Evolutionary conservation across 2,797 vertebrate species (phyloP), one percentile per base, ranked within the genome.

Genomic region (Eidolon dupreanum): DNA sequence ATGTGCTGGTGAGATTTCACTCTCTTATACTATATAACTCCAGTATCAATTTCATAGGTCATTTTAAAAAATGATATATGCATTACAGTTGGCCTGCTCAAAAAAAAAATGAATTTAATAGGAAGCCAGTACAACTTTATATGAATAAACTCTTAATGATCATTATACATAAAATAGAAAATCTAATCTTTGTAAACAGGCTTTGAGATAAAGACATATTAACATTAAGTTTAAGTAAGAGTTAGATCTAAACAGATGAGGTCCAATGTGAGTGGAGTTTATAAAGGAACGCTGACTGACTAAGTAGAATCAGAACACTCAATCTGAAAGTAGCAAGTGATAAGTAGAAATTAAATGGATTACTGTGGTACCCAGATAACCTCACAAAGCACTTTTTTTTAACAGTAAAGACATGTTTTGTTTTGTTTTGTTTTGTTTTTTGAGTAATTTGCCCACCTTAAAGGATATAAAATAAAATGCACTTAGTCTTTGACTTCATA

Each of bases 391-490:
- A 61, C 41, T 77, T 75, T 38, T 65, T 59, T 68, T 33, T 43
- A 49, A 26, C 15, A 65, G 55, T 79, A 20, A 75, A 70, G 57
- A 49, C 12, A 5, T 55, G 22, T 0, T 36, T 49, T 49, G 13
- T 49, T 13, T 49, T 49, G 13, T 16, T 46, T 11, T 11, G 43
- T 4, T 46, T 46, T 46, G 12, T 49, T 49, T 66, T 71, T 26
- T 28, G 28, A 49, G 57, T 31, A 36, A 7, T 75, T 90, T 93
- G n/a, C 17, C 81, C 36, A 57, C 11, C 57, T 63, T 77, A 66
- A 96, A 73, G 17, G 4, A 79, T 68, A 53, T 53, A 75, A 68
- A 88, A 36, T 96, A 59, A 65, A 81, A 82, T 74, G 5, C n/a
- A 26, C 57, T 79, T 61, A 63, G 36, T 86, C 31, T 83, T 86